Evolutionary conservation across 2,113 vertebrate species (phyloP), one percentile per base, ranked within the genome.

Genomic region (Tachysurus vachellii): DNA sequence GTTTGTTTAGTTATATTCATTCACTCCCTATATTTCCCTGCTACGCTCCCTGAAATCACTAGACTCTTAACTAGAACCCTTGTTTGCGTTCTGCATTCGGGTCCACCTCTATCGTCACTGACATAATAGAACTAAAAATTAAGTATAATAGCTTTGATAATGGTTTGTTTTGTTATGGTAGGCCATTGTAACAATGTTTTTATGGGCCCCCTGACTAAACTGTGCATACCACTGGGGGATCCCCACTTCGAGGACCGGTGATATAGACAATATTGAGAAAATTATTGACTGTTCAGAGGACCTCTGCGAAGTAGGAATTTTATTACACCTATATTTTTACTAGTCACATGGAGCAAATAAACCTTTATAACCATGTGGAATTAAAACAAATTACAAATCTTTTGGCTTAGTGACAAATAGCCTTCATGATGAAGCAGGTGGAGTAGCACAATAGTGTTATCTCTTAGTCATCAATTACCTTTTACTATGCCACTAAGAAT

Each of bases 401-500:
- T 4, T 21, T 10, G 17, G 19, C 8, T 70, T 44, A 44, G 21
- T 42, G 42, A 44, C 44, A 17, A 73, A 28, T 50, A 50, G 47
- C 5, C 47, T 9, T 50, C 47, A 50, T 70, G 66, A 31, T 11
- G 2, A 42, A 44, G 17, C 36, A 71, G 31, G 16, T 71, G 9
- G 36, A 71, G 8, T 71, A 75, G 44, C 47, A 50, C 12, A 26
- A 50, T 50, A 26, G 21, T 50, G 23, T 76, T 50, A 23, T 75
- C 71, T 75, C 71, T 75, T 79, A 83, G 70, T 77, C 42, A 66
- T 80, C 28, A 62, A 23, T 16, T 80, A 26, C 80, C 14, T 80
- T 85, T 86, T 42, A 80, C 53, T 80, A 79, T 57, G 88, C 68
- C n/a, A 86, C 76, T 75, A 70, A 61, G 21, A 28, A 76, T 31